These are phyloP conservation scores for Xerus rutilus DNA, from an alignment of 2,797 vertebrate species.

Conservation along the genomic window DNA sequence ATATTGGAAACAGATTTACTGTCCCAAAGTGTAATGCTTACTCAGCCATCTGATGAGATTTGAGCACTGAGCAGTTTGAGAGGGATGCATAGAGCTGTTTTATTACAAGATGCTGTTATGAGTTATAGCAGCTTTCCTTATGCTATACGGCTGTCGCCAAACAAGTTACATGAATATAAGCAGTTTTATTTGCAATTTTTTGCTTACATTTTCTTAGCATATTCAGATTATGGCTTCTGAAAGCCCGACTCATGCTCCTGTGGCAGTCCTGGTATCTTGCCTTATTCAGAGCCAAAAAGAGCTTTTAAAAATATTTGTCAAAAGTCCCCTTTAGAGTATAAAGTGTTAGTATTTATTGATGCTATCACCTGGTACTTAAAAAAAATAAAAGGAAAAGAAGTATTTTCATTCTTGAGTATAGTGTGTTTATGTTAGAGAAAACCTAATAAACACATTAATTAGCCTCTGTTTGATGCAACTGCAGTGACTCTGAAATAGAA, in stretches of 20 bases:
- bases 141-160: constrained; percentile 89
- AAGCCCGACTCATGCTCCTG: constrained; percentile 71
- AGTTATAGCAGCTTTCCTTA: constrained; percentile 91
- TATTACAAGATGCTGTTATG: constrained; percentile 91
- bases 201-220: constrained; percentile 86
- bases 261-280: constrained; percentile 70
- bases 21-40: constrained; percentile 90
- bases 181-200: constrained; percentile 89
- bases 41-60: constrained; percentile 91
- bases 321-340: constrained; percentile 50
- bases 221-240: constrained; percentile 83
- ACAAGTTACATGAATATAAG: constrained; percentile 88
- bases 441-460: constrained; percentile 55
- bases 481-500: background rate
- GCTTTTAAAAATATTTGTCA: constrained; percentile 72
- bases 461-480: background rate
- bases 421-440: constrained; percentile 51
- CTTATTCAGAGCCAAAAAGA: constrained; percentile 78
- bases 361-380: constrained; percentile 56
- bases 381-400: background rate
- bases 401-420: constrained; percentile 21
- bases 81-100: constrained; percentile 90
- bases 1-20: constrained; percentile 91
- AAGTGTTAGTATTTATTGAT: constrained; percentile 44
- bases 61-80: constrained; percentile 89